phyloP scores from a whole-genome alignment of 2,113 vertebrate species.

The Burhinus oedicnemus region DNA sequence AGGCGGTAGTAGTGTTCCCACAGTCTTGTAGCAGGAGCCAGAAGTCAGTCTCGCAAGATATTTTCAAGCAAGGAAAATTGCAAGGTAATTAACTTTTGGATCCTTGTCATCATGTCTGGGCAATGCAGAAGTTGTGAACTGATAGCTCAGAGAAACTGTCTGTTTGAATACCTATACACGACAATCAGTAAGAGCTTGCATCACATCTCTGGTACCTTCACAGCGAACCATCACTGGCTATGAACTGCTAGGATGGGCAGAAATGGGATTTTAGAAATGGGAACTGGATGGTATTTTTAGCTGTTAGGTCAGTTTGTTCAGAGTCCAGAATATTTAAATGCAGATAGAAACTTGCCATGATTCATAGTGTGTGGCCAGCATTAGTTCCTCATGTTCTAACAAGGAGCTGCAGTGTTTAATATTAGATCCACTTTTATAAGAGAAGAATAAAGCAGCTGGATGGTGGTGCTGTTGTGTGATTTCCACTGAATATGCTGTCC shows the following conservation, averaged over 20 bases:
- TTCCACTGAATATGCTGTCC: not conserved
- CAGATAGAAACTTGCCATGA: not conserved
- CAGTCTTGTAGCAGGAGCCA: not conserved
- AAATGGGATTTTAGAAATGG: not conserved
- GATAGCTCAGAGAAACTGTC: not conserved
- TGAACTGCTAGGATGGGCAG: not conserved
- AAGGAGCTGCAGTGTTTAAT: not conserved
- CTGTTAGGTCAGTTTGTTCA: slow-evolving; percentile 27
- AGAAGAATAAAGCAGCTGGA: not conserved
- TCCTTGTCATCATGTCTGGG: not conserved
- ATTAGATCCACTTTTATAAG: not conserved
- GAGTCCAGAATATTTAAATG: slow-evolving; percentile 13
- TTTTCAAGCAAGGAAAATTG: not conserved
- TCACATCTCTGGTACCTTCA: not conserved
- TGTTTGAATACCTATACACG: not conserved
- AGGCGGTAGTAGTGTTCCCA: not conserved
- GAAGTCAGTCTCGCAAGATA: not conserved
- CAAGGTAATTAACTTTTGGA: not conserved
- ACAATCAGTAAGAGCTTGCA: not conserved
- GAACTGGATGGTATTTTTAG: slow-evolving; percentile 16
- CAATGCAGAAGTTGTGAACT: not conserved
- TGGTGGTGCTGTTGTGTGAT: not conserved
- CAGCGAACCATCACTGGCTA: not conserved
- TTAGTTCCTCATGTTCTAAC: slow-evolving; percentile 16
- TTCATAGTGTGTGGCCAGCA: not conserved